phyloP scores from a whole-genome alignment of 2,113 vertebrate species.

The Brachyhypopomus gauderio region DNA sequence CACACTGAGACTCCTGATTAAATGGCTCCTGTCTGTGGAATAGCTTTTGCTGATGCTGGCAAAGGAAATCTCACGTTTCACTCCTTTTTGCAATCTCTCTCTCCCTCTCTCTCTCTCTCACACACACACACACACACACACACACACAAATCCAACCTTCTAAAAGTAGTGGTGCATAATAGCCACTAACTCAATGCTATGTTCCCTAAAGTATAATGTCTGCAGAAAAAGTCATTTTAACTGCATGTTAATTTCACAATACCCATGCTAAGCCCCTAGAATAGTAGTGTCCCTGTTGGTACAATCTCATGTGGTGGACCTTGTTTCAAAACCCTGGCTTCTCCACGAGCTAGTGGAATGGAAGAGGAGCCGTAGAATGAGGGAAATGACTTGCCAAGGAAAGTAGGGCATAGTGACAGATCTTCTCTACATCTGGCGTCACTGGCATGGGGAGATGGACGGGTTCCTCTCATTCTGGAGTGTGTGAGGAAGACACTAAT shows the following conservation, averaged over 20 bases:
- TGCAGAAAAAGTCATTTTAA: neutral
- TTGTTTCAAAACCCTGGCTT: constrained; percentile 15
- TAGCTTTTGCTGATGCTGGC: constrained; percentile 43
- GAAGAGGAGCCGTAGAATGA: constrained; percentile 10
- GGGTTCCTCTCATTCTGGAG: constrained; percentile 32
- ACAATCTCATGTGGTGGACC: neutral
- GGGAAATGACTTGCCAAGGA: constrained; percentile 43
- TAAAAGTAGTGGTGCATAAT: neutral
- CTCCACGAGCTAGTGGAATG: neutral
- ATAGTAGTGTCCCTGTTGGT: neutral
- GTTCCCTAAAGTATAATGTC: neutral
- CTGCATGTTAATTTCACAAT: neutral
- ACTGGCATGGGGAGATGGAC: constrained; percentile 14
- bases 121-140: neutral
- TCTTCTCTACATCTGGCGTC: constrained; percentile 34
- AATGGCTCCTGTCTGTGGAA: neutral
- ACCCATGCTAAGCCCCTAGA: neutral
- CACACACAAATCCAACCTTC: neutral
- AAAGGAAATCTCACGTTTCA: constrained; percentile 22
- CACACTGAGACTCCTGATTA: neutral
- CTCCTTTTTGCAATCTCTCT: neutral
- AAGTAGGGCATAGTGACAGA: constrained; percentile 53
- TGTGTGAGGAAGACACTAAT: constrained; percentile 52
- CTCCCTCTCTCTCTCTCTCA: neutral
- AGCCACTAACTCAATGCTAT: neutral